Base-by-base conservation (phyloP, 2,888 invertebrate species). In the Oegoconia quadripuncta region DNA sequence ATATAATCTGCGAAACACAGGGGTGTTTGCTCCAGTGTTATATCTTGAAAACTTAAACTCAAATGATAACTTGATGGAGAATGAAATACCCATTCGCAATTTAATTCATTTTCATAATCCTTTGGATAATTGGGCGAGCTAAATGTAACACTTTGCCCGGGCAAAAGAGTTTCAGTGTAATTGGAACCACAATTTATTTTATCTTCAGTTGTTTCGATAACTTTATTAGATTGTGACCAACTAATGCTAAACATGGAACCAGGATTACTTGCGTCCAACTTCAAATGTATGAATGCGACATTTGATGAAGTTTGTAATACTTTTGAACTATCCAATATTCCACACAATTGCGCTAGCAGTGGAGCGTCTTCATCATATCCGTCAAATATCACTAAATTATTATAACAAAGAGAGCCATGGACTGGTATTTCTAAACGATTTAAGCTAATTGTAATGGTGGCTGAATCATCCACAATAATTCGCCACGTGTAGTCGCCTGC, bases 101-200 rank as follows among this genome's bases (percentile, higher is more conserved):
- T 77, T 27, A 94, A 66, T 56, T 90, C 78, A 12, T 71, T 39
- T 0, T 53, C 82, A 64, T 97, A 97, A 1, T 91, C 89, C 31
- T 81, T 9, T 0, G 95, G 95, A 77, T 91, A 97, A 34, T 94
- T 93, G 0, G 97, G 96, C 3, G 96, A 95, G 1, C 65, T 75
- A 8, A 96, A 70, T 2, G 59, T 61, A 3, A 46, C 37, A 1
- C 25, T 37, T 7, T 38, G 34, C 3, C 65, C 69, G n/a, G 70
- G 53, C 31, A 41, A 27, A 36, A 88, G 36, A 1, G 57, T 18
- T 43, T 63, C 37, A 11, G 74, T 83, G 14, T 53, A 34, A 52
- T 83, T 84, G 4, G 47, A 56, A 13, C 86, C 87, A 54, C 87
- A 87, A 42, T 79, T 86, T 9, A 64, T 53, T 41, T 40, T 52